These are phyloP conservation scores for Botrylloides violaceus DNA, from an alignment of 23 tunicate species.

Conservation along the genomic window DNA sequence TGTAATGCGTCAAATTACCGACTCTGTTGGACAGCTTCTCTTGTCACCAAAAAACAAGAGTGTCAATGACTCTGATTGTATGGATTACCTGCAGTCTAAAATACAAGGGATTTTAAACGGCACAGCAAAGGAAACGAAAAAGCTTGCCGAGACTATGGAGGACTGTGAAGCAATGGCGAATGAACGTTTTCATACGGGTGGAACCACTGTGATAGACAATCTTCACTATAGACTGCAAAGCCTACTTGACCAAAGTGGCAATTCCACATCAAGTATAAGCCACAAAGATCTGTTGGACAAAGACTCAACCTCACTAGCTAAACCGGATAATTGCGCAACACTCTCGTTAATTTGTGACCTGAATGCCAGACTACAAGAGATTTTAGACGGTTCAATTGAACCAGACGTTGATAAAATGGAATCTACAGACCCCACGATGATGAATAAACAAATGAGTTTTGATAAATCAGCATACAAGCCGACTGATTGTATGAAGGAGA, in stretches of 20 bases:
- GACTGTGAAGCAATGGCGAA: neutral
- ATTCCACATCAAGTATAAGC: neutral
- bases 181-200: too few relatives aligned
- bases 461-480: neutral
- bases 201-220: neutral
- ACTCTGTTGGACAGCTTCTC: neutral
- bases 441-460: neutral
- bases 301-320: neutral
- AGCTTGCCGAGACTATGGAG: neutral
- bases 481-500: neutral
- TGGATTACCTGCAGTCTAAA: neutral
- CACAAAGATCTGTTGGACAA: neutral
- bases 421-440: neutral
- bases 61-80: neutral
- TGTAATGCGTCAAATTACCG: neutral
- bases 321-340: neutral
- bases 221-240: neutral
- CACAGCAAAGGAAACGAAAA: neutral
- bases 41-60: neutral
- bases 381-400: neutral
- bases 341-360: neutral
- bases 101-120: conserved; percentile 6
- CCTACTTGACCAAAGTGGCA: neutral
- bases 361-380: neutral
- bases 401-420: neutral